Evolutionary conservation across 2,797 vertebrate genomes (phyloP), one percentile per base, ranked within the genome.

Genomic region (Xenopus petersii): DNA sequence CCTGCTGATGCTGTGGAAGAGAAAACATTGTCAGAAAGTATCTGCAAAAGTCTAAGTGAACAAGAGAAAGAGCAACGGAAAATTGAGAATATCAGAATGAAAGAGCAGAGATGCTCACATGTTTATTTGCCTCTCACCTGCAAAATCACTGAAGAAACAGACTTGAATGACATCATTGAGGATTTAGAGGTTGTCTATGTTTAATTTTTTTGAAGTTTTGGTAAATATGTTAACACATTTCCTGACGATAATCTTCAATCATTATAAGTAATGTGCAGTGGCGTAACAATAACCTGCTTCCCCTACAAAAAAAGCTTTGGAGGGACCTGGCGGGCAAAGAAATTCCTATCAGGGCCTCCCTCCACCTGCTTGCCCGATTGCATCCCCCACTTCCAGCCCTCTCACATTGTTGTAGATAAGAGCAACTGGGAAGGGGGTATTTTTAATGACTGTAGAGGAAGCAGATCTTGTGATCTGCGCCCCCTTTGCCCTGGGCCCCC

Each of bases 111-210:
- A 26, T 80, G 90, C 65, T 73, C 81, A 2, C 85, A 81, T 58
- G 70, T 95, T 71, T 98, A 94, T 84, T 94, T 91, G 30, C 94
- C 97, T 4, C 77, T 99, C 77, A 99, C 96, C 0, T 98, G 92
- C 36, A 92, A 92, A 64, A 90, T 99, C 78, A 98, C 95, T 0
- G 92, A 95, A 7, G 91, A 96, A 84, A 98, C 97, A 0, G 94
- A 98, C 77, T 93, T 99, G 7, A 69, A 65, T 77, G 94, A 94
- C 64, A 91, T 99, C 77, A 91, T 98, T 88, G 59, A 85, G 51
- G 96, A 96, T 82, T 87, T 99, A 71, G 87, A 98, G 96, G 98
- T 98, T 80, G 81, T 84, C 84, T 84, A n/a, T 21, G 42, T 75
- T 81, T 80, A 62, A 30, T 78, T 64, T 12, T 3, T 42, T 30